Base-by-base conservation (phyloP, 2,888 invertebrate species). In the Caenorhabditis uteleia region DNA sequence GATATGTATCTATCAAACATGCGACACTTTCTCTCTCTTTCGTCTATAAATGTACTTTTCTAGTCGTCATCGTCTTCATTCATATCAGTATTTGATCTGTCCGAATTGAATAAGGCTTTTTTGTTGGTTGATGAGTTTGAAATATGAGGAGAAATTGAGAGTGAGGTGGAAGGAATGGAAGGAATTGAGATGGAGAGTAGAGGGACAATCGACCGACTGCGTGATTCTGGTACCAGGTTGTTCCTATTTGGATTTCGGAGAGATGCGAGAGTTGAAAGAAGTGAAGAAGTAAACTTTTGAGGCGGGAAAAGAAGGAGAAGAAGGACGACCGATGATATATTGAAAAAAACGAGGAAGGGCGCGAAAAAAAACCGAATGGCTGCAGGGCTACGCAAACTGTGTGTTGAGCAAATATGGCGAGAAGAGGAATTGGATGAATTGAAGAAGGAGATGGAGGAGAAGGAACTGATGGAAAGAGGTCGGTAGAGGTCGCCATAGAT, bases 171-270 rank as follows among this genome's bases (percentile, higher is more conserved):
- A n/a, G n/a, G n/a, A n/a, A n/a, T n/a, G n/a, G n/a, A n/a, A n/a
- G n/a, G n/a, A n/a, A n/a, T n/a, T n/a, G n/a, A n/a, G n/a, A n/a
- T n/a, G n/a, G n/a, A n/a, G n/a, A n/a, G n/a, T n/a, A n/a, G n/a
- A n/a, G n/a, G n/a, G n/a, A n/a, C n/a, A n/a, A n/a, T n/a, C n/a
- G n/a, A n/a, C n/a, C n/a, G n/a, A n/a, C n/a, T n/a, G n/a, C n/a
- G n/a, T n/a, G n/a, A n/a, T n/a, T n/a, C n/a, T 25, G 25, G 61
- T 61, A 55, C 61, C 61, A 61, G 61, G 61, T 54, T 55, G 61
- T 61, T 55, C 50, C 55, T 61, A 61, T 61, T 61, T 61, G 61
- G 61, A 61, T 61, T 50, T 51, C 50, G 14, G 20, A 38, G 25
- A n/a, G n/a, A n/a, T n/a, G n/a, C n/a, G n/a, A n/a, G n/a, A n/a